A percentile compares a stretch with the other conserved stretches of the same genome.
These are phyloP conservation scores for Drosophila mercatorum DNA, from an alignment of 2,888 invertebrate species.

Conservation along the genomic window DNA sequence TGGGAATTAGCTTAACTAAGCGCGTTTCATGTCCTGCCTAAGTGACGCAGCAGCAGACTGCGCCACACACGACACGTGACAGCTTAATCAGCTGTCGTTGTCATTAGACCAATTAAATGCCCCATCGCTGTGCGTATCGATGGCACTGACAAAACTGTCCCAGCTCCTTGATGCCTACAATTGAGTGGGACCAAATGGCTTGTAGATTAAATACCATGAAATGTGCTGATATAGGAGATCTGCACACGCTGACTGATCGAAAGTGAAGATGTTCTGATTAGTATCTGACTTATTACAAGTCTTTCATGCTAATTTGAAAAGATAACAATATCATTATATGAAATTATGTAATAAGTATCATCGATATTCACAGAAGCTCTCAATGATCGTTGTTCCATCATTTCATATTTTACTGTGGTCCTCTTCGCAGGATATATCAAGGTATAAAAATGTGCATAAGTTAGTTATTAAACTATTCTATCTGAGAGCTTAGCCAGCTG, in stretches of 20 bases:
- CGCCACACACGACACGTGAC: conserved; percentile 51
- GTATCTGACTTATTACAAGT: no score
- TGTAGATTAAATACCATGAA: no score
- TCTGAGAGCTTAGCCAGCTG: conserved; percentile 24
- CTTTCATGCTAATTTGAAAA: no score
- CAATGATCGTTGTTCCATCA: background rate
- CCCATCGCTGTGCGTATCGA: conserved; percentile 27
- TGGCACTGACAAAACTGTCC: background rate
- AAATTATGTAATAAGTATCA: no score
- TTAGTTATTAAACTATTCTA: background rate
- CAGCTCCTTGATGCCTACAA: background rate
- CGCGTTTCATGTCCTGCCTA: conserved; percentile 36
- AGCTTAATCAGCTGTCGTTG: conserved; percentile 63
- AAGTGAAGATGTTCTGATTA: no score
- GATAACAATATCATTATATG: no score
- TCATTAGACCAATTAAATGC: conserved; percentile 54
- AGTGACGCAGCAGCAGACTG: conserved; percentile 22
- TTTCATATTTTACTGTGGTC: background rate
- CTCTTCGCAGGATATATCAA: background rate
- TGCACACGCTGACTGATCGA: no score
- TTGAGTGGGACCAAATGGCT: no score
- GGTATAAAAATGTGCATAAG: background rate
- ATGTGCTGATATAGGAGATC: no score
- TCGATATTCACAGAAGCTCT: no score
- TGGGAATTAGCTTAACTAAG: conserved; percentile 45